Conservation (phyloP, 2,113 vertebrate genomes). For the Misgurnus mizolepis region DNA sequence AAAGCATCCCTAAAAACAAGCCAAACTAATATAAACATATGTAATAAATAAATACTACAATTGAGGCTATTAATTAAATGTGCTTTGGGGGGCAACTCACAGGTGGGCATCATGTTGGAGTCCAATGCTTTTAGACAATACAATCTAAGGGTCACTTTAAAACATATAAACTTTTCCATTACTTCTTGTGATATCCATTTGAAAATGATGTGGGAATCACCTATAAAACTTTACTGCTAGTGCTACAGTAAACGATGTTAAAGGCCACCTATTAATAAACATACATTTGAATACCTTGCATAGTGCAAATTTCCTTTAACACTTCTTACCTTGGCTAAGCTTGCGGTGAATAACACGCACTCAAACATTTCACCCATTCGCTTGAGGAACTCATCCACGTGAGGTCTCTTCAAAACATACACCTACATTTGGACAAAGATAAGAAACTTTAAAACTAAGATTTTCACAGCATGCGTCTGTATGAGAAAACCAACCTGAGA, state of each 20-base stretch:
- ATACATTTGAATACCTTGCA: not conserved
- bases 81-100: too few species aligned
- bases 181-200: not conserved
- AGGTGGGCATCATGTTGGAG: too few species aligned
- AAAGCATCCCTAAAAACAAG: too few species aligned
- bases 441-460: not conserved
- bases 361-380: slow-evolving; percentile 97
- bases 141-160: too few species aligned
- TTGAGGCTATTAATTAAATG: too few species aligned
- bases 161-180: too few species aligned
- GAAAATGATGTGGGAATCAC: not conserved
- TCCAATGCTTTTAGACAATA: too few species aligned
- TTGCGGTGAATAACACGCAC: slow-evolving; percentile 96
- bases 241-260: not conserved
- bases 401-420: slow-evolving; percentile 92
- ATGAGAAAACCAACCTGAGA: not conserved
- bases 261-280: not conserved
- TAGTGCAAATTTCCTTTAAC: not conserved
- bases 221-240: not conserved
- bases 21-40: too few species aligned
- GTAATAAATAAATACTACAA: too few species aligned
- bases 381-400: slow-evolving; percentile 92
- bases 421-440: slow-evolving; percentile 75
- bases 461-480: not conserved
- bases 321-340: slow-evolving; percentile 90